Conservation (phyloP, 2,113 vertebrate species). For the Microtus montanus region DNA sequence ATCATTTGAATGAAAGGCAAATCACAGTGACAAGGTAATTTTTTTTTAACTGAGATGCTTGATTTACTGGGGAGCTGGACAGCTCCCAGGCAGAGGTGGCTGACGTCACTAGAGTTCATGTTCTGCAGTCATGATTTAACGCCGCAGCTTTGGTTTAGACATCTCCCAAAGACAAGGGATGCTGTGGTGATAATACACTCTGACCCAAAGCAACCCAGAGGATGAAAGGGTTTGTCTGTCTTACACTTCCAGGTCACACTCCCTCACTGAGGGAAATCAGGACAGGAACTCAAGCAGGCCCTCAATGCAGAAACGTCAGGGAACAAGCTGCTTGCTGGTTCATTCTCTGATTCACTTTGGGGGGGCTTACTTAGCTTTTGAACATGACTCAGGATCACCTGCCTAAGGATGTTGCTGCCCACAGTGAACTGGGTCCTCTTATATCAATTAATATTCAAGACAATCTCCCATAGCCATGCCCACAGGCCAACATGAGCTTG, state of each 20-base stretch:
- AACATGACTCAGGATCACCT: background rate
- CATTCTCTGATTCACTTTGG: background rate
- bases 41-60: background rate
- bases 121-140: background rate
- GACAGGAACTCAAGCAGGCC: background rate
- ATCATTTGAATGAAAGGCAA: background rate
- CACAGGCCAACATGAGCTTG: background rate
- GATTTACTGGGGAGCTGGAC: background rate
- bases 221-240: too few relatives aligned
- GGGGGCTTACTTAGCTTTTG: background rate
- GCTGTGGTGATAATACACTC: background rate
- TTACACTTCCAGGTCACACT: background rate
- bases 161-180: background rate
- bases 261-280: background rate
- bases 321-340: too few relatives aligned
- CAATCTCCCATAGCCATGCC: background rate
- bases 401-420: background rate
- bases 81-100: too few relatives aligned
- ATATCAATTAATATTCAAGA: background rate
- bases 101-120: background rate
- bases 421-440: background rate
- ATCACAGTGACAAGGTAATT: background rate
- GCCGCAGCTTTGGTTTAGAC: background rate
- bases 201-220: background rate
- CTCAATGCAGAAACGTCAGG: background rate